A percentile compares a stretch with the other conserved stretches of the same genome.
These are phyloP conservation scores for Coptodon rendalli DNA, from an alignment of 2,113 vertebrate genomes.

Conservation along the genomic window DNA sequence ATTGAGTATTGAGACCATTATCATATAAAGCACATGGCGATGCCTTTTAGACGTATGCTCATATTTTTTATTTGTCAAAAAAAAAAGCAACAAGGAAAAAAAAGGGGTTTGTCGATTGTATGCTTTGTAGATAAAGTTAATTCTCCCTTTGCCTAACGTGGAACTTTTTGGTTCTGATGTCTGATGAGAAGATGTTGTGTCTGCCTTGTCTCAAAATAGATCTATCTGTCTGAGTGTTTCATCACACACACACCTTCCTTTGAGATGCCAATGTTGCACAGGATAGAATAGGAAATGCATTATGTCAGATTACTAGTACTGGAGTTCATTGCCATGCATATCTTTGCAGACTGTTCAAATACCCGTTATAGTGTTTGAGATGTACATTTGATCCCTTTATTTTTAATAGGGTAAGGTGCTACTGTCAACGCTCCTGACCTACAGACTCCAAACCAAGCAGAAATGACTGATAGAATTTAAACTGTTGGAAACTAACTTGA, in stretches of 20 bases:
- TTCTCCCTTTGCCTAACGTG: conserved; percentile 12
- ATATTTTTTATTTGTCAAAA: conserved; percentile 6
- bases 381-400: not conserved
- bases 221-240: conserved; percentile 47
- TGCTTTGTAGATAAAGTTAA: conserved; percentile 35
- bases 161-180: conserved; percentile 43
- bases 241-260: conserved; percentile 23
- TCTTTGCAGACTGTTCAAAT: conserved; percentile 8
- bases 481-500: conserved; percentile 20
- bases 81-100: not conserved
- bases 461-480: conserved; percentile 5
- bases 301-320: conserved; percentile 3
- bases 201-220: conserved; percentile 43
- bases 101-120: conserved; percentile 18
- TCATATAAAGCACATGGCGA: conserved; percentile 43
- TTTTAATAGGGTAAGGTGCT: not conserved
- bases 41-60: conserved; percentile 34
- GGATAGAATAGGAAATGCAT: conserved; percentile 10
- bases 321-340: conserved; percentile 21
- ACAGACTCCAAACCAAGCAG: not conserved
- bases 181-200: conserved; percentile 21
- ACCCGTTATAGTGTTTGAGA: not conserved
- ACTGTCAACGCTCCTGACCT: not conserved
- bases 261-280: conserved; percentile 47
- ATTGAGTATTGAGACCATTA: not conserved